Evolutionary conservation across 2,797 vertebrate species (phyloP).

Genomic region (Falco rusticolus): DNA sequence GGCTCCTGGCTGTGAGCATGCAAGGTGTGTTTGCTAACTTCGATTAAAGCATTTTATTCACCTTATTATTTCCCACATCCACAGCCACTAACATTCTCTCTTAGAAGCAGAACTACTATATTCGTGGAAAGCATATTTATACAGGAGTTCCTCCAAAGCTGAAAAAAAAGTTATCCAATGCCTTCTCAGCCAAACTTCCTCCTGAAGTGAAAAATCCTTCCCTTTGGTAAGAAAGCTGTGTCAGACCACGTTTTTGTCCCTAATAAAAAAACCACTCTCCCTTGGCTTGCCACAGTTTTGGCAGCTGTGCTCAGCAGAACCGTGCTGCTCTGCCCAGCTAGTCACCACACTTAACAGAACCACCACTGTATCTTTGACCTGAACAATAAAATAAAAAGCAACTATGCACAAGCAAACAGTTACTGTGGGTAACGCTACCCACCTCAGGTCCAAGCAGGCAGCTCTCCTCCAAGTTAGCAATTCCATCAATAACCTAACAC

Average conservation of each 20-base stretch:
- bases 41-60: conserved; percentile 24
- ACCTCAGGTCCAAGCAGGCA: conserved; percentile 10
- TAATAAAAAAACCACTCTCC: not conserved
- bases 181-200: conserved; percentile 51
- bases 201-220: conserved; percentile 53
- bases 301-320: conserved; percentile 24
- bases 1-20: not conserved
- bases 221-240: conserved; percentile 37
- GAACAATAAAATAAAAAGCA: not conserved
- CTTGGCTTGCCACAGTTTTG: not conserved
- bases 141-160: not conserved
- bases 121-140: conserved; percentile 25
- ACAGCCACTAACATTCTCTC: not conserved
- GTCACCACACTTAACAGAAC: not conserved
- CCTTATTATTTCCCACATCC: not conserved
- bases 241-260: conserved; percentile 5
- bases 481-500: conserved; percentile 9
- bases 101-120: not conserved
- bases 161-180: not conserved
- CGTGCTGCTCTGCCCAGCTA: not conserved
- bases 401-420: not conserved
- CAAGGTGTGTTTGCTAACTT: conserved; percentile 17
- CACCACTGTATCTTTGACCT: not conserved
- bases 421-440: conserved; percentile 17
- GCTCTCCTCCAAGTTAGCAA: conserved; percentile 10